phyloP scores from a whole-genome alignment of 2,888 invertebrate genomes.

The Scaptomyza cyrtandrae region DNA sequence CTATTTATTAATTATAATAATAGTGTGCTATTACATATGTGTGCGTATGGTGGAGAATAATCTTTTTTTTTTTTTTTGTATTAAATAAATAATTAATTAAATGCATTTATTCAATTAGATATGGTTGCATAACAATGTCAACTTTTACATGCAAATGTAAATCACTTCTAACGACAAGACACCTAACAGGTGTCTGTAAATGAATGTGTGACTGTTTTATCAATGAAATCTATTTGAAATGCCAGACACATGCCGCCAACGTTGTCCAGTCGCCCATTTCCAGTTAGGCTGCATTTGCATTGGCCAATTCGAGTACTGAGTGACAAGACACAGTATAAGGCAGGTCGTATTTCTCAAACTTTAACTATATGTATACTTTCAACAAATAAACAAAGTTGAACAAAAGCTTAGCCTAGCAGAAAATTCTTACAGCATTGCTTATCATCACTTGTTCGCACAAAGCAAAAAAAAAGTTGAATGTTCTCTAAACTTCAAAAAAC shows the following conservation, averaged over 20 bases:
- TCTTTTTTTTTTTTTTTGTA: neutral
- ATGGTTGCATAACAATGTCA: slow-evolving; percentile 32
- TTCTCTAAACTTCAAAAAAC: slow-evolving; percentile 5
- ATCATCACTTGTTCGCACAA: neutral
- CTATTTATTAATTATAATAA: slow-evolving; percentile 33
- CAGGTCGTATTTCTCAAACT: slow-evolving; percentile 21
- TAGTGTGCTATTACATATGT: slow-evolving; percentile 3
- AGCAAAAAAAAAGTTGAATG: slow-evolving; percentile 4
- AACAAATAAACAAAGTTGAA: slow-evolving; percentile 9
- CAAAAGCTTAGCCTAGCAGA: neutral
- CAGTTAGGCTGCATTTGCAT: slow-evolving; percentile 20
- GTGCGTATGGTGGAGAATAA: neutral
- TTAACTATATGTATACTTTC: neutral
- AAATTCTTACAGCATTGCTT: neutral
- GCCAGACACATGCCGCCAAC: slow-evolving; percentile 41
- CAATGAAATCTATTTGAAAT: slow-evolving; percentile 50
- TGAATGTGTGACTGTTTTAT: slow-evolving; percentile 50
- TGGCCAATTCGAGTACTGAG: slow-evolving; percentile 9
- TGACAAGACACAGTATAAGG: slow-evolving; percentile 7
- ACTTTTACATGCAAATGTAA: slow-evolving; percentile 32
- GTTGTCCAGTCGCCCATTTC: slow-evolving; percentile 14
- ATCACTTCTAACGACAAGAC: slow-evolving; percentile 24
- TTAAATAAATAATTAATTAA: neutral
- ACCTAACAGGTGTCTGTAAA: slow-evolving; percentile 28
- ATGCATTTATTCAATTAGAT: neutral